Conservation (phyloP, 2,797 vertebrate species). For the Chrosomus eos region DNA sequence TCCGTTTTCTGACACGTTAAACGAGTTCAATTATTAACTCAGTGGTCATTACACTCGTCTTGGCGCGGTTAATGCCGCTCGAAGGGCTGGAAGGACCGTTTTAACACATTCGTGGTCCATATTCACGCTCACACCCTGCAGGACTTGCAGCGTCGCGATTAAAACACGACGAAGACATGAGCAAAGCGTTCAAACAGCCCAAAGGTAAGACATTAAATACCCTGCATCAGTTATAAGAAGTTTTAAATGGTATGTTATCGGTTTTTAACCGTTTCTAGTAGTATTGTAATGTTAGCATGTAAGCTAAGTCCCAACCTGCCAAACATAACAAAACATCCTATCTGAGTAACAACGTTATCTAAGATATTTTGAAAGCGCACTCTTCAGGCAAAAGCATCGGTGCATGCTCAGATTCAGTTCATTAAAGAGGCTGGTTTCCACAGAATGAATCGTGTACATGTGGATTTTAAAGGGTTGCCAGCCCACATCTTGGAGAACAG, state of each 20-base stretch:
- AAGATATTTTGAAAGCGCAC: background rate
- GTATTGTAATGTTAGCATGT: constrained; percentile 18
- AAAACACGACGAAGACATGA: constrained; percentile 26
- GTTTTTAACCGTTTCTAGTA: background rate
- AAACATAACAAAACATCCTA: background rate
- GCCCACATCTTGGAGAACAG: constrained; percentile 61
- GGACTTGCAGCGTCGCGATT: background rate
- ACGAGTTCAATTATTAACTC: constrained; percentile 41
- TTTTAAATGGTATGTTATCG: background rate
- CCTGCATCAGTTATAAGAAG: background rate
- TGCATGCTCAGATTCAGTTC: background rate
- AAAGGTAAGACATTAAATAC: constrained; percentile 6
- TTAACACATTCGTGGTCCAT: constrained; percentile 7
- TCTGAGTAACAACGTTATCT: background rate
- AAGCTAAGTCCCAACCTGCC: constrained; percentile 5
- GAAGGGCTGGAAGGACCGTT: constrained; percentile 17
- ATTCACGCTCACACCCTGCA: background rate
- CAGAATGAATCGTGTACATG: constrained; percentile 62
- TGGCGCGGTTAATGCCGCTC: constrained; percentile 57
- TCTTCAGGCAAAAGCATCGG: background rate
- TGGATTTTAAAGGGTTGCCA: constrained; percentile 71
- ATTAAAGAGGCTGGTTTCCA: background rate
- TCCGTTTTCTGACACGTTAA: background rate
- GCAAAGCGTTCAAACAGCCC: background rate
- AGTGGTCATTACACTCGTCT: background rate